phyloP scores from a whole-genome alignment of 2,113 vertebrate species.

The Brachypteracias leptosomus region DNA sequence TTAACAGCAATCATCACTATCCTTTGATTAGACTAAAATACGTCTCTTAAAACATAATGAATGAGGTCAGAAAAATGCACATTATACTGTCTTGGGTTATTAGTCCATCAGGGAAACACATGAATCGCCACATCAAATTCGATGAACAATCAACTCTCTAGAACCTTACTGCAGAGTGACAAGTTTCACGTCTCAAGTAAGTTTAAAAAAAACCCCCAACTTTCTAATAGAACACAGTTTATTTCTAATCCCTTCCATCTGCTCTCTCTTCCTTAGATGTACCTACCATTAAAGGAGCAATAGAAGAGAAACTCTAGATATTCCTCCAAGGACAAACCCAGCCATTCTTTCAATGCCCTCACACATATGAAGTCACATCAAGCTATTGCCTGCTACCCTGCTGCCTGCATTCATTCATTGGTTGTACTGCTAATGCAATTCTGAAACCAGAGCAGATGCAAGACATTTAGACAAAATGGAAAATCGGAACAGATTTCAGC shows the following conservation, averaged over 20 bases:
- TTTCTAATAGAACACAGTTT: neutral
- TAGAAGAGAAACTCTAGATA: neutral
- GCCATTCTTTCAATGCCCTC: neutral
- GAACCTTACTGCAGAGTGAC: neutral
- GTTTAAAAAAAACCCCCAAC: neutral
- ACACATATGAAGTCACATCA: neutral
- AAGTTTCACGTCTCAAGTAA: neutral
- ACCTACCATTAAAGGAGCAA: neutral
- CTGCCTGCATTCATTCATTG: too few species aligned
- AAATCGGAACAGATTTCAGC: neutral
- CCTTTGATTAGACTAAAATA: neutral
- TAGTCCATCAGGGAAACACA: neutral
- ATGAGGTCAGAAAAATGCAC: neutral
- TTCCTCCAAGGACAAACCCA: neutral
- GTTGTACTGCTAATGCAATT: neutral
- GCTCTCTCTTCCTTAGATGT: neutral
- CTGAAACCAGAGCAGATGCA: neutral
- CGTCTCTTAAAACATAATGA: neutral
- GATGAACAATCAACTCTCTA: neutral
- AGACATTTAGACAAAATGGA: neutral
- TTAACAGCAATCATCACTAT: neutral
- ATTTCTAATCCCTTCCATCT: constrained; percentile 3
- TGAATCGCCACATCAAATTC: neutral
- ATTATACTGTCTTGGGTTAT: neutral
- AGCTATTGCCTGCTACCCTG: neutral